Evolutionary conservation across 2,113 vertebrate species (phyloP).

Genomic region (Psettodes erumei): DNA sequence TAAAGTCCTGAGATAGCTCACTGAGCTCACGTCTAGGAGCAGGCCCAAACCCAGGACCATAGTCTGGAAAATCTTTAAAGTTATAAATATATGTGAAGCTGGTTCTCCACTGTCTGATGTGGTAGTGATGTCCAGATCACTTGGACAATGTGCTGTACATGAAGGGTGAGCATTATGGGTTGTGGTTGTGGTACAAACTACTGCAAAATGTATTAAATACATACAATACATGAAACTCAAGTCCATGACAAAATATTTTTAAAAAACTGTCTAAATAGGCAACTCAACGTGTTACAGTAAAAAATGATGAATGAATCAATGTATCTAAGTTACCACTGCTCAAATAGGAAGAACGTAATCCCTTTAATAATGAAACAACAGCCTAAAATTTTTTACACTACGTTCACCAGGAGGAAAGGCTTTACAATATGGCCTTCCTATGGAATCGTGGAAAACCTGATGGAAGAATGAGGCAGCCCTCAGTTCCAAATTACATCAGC

Average conservation of each 20-base stretch:
- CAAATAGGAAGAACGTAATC: slow-evolving; percentile 3
- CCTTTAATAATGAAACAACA: background rate
- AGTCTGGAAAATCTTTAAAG: slow-evolving; percentile 29
- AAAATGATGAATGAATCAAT: background rate
- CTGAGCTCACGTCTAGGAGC: slow-evolving; percentile 59
- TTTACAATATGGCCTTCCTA: slow-evolving; percentile 17
- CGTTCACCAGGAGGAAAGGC: slow-evolving; percentile 22
- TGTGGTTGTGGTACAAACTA: background rate
- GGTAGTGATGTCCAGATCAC: slow-evolving; percentile 24
- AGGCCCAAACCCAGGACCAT: slow-evolving; percentile 12
- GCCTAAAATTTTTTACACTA: background rate
- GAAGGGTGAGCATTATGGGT: background rate
- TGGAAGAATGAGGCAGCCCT: slow-evolving; percentile 50
- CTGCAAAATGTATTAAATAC: background rate
- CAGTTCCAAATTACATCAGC: slow-evolving; percentile 30
- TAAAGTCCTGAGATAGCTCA: slow-evolving; percentile 59
- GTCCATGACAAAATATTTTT: background rate
- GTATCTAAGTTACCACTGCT: background rate
- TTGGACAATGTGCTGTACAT: background rate
- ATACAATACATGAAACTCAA: background rate
- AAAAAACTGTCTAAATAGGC: background rate
- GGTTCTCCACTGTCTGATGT: slow-evolving; percentile 37
- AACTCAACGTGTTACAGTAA: background rate
- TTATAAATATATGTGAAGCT: slow-evolving; percentile 34
- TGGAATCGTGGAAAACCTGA: slow-evolving; percentile 36